Base-by-base conservation (phyloP, 2,888 invertebrate species). In the Drosophila parthenogenetica region DNA sequence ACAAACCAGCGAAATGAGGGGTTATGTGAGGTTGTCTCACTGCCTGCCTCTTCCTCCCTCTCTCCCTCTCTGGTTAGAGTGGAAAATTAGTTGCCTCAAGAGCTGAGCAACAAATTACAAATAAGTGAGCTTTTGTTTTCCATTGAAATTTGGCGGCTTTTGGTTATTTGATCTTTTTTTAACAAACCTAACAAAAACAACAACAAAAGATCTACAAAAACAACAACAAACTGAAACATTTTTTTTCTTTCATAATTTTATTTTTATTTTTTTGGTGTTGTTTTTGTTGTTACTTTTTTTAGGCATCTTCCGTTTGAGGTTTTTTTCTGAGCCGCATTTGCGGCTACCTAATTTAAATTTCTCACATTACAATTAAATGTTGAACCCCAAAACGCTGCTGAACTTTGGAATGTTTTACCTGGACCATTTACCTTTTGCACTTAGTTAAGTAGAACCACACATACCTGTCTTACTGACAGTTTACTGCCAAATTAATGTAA, bases 91-190 rank as follows among this genome's bases (percentile, higher is more conserved):
- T 79, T 62, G 69, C 53, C 74, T 55, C 25, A 43, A 58, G 64
- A 70, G 58, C 46, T 45, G 53, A 67, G 60, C 73, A 71, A 75
- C 66, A 68, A 70, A 69, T 71, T 78, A 74, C 39, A 69, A 81
- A 78, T 81, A 84, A 89, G 87, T 78, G 71, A 85, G 89, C 85
- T 89, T 89, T 89, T 87, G 87, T 87, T 89, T 86, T 86, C 86
- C 80, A 75, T 88, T 90, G 90, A 88, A 87, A 78, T 90, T 87
- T 73, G 76, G 85, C 88, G 88, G 88, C 89, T 76, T 87, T 81
- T 64, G 29, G 73, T 77, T 73, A 81, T 90, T 88, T 89, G 88
- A 88, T 90, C 90, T 89, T 81, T 89, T 77, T 70, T 61, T 71
- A 87, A 74, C 70, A 80, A 83, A 69, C 65, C 54, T 59, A 60